Conservation (phyloP, 2,888 invertebrate species). For the Lochmaea capreae region DNA sequence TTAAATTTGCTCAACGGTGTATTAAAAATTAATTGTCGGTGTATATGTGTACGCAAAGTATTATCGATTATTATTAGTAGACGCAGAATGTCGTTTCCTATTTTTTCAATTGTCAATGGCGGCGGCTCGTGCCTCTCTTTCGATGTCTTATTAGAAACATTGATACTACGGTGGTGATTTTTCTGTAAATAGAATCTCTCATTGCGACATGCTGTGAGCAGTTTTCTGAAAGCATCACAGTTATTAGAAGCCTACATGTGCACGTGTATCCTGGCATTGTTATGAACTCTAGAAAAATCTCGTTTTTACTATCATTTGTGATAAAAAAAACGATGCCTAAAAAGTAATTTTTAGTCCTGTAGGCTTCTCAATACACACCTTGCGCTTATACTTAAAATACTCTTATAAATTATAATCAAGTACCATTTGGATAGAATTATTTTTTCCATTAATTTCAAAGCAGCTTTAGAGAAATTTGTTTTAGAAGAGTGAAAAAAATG, state of each 20-base stretch:
- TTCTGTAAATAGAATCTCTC: conserved; percentile 45
- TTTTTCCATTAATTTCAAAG: not conserved
- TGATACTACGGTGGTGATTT: conserved; percentile 36
- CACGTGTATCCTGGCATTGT: not conserved
- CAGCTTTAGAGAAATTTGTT: not conserved
- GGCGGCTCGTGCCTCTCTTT: conserved; percentile 61
- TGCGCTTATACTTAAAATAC: not conserved
- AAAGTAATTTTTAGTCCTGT: not conserved
- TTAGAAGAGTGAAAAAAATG: not conserved
- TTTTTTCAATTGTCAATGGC: conserved; percentile 57
- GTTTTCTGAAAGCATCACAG: conserved; percentile 40
- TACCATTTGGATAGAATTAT: not conserved
- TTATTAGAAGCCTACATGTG: conserved; percentile 2
- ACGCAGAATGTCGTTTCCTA: conserved; percentile 13
- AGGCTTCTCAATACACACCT: not conserved
- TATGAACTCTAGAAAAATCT: not conserved
- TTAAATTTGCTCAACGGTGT: not conserved
- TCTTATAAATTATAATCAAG: not conserved
- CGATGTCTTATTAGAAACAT: conserved; percentile 53
- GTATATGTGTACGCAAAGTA: conserved; percentile 16
- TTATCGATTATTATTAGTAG: conserved; percentile 11
- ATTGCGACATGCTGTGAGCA: conserved; percentile 57
- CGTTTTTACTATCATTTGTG: not conserved
- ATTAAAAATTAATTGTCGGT: not conserved
- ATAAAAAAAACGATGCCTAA: not conserved